Conservation (phyloP, 2,113 vertebrate species). For the Nematolebias whitei region DNA sequence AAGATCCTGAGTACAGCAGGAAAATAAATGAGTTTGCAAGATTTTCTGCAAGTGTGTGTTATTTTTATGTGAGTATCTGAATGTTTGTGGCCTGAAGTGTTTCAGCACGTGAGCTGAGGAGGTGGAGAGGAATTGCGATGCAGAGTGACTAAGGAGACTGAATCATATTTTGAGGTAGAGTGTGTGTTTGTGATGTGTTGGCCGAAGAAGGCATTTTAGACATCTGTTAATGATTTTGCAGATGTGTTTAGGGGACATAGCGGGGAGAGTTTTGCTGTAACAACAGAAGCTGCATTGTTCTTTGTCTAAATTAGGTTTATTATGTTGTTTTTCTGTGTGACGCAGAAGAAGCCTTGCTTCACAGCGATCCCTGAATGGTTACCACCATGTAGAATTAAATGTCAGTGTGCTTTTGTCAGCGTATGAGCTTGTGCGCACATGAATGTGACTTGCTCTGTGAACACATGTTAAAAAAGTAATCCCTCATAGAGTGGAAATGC, state of each 20-base stretch:
- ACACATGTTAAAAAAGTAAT: slow-evolving; percentile 24
- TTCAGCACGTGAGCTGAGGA: slow-evolving; percentile 28
- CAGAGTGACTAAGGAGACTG: slow-evolving; percentile 47
- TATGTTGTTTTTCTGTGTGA: slow-evolving; percentile 65
- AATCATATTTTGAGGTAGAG: slow-evolving; percentile 50
- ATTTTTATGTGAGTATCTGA: slow-evolving; percentile 21
- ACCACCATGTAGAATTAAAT: slow-evolving; percentile 34
- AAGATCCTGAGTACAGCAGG: background rate
- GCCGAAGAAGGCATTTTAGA: slow-evolving; percentile 57
- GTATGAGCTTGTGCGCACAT: background rate
- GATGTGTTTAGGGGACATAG: slow-evolving; percentile 70
- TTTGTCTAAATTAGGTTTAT: slow-evolving; percentile 73
- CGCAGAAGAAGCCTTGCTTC: slow-evolving; percentile 52
- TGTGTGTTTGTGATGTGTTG: slow-evolving; percentile 53
- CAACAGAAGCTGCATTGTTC: slow-evolving; percentile 83
- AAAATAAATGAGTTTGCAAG: slow-evolving; percentile 12
- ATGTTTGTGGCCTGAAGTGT: slow-evolving; percentile 30
- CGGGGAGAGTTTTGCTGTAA: slow-evolving; percentile 66
- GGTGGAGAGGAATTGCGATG: slow-evolving; percentile 37
- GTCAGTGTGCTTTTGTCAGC: slow-evolving; percentile 21
- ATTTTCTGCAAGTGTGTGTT: slow-evolving; percentile 16
- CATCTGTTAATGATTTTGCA: slow-evolving; percentile 82
- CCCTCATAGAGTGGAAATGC: slow-evolving; percentile 28
- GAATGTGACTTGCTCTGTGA: background rate
- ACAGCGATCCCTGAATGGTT: slow-evolving; percentile 25